Conservation (phyloP, 1,140 invertebrate genomes). For the Scaptomyza pallida region DNA sequence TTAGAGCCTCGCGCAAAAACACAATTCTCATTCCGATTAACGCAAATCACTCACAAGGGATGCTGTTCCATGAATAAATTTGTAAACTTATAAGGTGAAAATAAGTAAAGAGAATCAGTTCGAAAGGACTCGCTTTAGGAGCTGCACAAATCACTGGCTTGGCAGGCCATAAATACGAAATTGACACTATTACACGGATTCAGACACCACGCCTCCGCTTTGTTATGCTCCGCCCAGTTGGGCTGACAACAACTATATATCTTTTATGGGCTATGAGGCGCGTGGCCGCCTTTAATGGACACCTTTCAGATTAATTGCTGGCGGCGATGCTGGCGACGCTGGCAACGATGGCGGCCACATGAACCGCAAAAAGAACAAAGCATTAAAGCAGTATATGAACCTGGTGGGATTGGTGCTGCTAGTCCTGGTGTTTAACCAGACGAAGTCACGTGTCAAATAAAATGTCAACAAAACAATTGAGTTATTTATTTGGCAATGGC, state of each 20-base stretch:
- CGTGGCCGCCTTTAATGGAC: slow-evolving; percentile 78
- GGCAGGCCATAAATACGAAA: slow-evolving; percentile 72
- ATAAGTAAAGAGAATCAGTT: not conserved
- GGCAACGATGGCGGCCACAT: slow-evolving; percentile 64
- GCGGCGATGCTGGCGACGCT: slow-evolving; percentile 59
- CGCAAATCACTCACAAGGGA: slow-evolving; percentile 28
- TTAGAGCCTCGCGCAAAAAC: slow-evolving; percentile 37
- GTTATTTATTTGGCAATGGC: slow-evolving; percentile 75
- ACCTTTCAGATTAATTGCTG: slow-evolving; percentile 80
- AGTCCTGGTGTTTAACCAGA: slow-evolving; percentile 73
- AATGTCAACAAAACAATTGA: slow-evolving; percentile 82
- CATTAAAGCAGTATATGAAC: slow-evolving; percentile 51
- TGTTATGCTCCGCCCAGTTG: slow-evolving; percentile 8
- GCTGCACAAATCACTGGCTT: slow-evolving; percentile 65
- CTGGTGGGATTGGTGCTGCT: slow-evolving; percentile 8
- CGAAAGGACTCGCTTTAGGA: slow-evolving; percentile 1
- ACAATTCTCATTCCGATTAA: slow-evolving; percentile 21
- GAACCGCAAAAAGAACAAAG: slow-evolving; percentile 83
- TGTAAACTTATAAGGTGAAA: slow-evolving; percentile 2
- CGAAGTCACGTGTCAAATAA: slow-evolving; percentile 82
- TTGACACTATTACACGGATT: slow-evolving; percentile 77
- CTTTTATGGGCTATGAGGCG: slow-evolving; percentile 56
- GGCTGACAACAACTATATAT: slow-evolving; percentile 9
- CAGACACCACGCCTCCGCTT: slow-evolving; percentile 12
- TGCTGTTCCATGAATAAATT: slow-evolving; percentile 7